Conservation (phyloP, 2,113 vertebrate genomes). For the Gnathonemus longibarbis region DNA sequence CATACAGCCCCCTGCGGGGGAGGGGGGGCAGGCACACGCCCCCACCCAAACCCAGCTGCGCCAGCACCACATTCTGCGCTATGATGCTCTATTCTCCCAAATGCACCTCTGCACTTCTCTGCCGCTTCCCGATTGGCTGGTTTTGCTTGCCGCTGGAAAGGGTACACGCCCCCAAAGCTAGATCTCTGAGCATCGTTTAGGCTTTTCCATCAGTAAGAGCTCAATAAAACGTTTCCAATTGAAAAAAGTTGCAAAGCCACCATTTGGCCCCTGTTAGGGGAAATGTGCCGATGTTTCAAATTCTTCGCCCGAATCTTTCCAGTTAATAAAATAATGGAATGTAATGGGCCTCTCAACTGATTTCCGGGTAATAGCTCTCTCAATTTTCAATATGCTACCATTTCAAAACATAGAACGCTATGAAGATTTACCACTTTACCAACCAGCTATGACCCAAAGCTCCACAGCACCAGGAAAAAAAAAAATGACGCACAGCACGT, state of each 20-base stretch:
- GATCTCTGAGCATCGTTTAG: background rate
- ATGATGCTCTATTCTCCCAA: background rate
- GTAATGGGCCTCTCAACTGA: background rate
- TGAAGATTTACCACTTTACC: background rate
- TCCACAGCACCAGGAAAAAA: background rate
- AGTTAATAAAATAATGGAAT: constrained; percentile 2
- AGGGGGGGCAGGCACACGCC: background rate
- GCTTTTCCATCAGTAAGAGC: background rate
- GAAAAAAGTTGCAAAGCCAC: background rate
- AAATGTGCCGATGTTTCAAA: background rate
- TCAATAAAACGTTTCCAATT: background rate
- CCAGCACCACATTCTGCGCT: background rate
- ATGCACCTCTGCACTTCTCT: background rate
- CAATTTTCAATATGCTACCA: background rate
- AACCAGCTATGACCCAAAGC: background rate
- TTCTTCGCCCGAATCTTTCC: background rate
- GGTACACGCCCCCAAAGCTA: background rate
- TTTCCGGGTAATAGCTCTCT: background rate
- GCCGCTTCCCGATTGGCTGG: background rate
- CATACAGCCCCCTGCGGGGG: background rate
- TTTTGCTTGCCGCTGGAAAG: background rate
- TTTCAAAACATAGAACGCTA: background rate
- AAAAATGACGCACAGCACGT: too few relatives aligned
- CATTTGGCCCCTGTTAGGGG: background rate
- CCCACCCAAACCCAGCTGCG: background rate